phyloP scores from a whole-genome alignment of 2,888 invertebrate species.

The Bursaphelenchus okinawaensis region DNA sequence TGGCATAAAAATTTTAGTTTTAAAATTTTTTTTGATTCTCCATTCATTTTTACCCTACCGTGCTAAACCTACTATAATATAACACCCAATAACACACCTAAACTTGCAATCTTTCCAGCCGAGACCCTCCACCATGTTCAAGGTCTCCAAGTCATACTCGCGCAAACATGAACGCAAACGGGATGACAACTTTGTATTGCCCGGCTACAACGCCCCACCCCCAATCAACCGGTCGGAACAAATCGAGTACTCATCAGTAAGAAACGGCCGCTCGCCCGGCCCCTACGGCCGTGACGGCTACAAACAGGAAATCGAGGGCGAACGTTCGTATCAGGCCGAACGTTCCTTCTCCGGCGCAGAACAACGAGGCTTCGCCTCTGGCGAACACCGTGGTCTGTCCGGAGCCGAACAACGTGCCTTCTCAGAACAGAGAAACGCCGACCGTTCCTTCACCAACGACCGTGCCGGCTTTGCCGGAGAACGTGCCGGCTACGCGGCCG shows the following conservation, averaged over 20 bases:
- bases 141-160: slow-evolving; percentile 69
- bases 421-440: too few relatives aligned
- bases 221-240: background rate
- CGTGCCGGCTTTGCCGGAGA: background rate
- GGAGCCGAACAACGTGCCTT: too few relatives aligned
- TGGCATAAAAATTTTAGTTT: too few relatives aligned
- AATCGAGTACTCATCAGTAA: background rate
- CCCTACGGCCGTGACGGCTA: background rate
- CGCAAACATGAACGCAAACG: slow-evolving; percentile 51
- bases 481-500: background rate
- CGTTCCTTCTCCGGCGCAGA: background rate
- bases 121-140: slow-evolving; percentile 67
- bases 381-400: too few relatives aligned
- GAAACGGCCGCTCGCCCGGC: background rate
- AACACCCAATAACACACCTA: too few relatives aligned
- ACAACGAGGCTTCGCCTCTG: background rate
- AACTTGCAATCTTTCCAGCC: slow-evolving; percentile 27
- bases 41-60: too few relatives aligned
- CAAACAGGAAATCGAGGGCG: background rate
- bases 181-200: slow-evolving; percentile 33
- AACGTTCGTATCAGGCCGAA: background rate
- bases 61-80: too few relatives aligned
- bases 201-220: slow-evolving; percentile 12
- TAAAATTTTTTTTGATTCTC: too few relatives aligned
- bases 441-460: background rate